Base-by-base conservation (phyloP, 2,113 vertebrate genomes). In the Ariopsis seemanni region DNA sequence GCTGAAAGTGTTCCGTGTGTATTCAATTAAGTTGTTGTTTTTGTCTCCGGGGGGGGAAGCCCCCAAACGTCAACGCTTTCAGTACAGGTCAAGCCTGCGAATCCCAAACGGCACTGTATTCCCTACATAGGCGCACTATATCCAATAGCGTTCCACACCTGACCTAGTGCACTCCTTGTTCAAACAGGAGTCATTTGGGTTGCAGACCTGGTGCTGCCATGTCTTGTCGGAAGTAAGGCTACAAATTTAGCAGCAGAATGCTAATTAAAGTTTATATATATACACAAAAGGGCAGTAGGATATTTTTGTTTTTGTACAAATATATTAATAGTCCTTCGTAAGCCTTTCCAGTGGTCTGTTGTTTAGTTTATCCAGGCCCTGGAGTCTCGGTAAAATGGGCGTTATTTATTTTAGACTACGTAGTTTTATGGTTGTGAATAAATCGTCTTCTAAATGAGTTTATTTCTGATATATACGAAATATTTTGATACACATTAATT, bases 61-160 rank as follows among this genome's bases (percentile, higher is more conserved):
- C 34, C 25, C 82, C 25, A 69, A 53, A 69, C 63, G 82, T 83
- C 82, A 69, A 83, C 48, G 48, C 82, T 67, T 42, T 60, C 34
- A 9, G 1, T 42, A 22, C 34, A 22, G 50, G 0, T 22, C 10
- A n/a, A 52, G 63, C 63, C 63, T 6, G 48, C 53, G 42, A 42
- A 30, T 83, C 2, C 22, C 63, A 55, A 83, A 69, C 30, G 8
- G 10, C 11, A 0, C 10, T 18, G 0, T 2, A 0, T 14, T n/a
- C 12, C 12, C 63, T 83, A 69, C 63, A 10, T 53, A 55, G 48
- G 15, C 5, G 63, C 22, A 20, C 82, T 52, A 0, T 18, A 0
- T 1, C 2, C 5, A 1, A 1, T 9, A 67, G 25, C 25, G 14
- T 18, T 20, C 14, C 17, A 12, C 14, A 20, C 15, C 1, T 11